Percentiles rank a stretch among this genome's conserved stretches.
phyloP scores from a whole-genome alignment of 1,140 invertebrate genomes.

The Zaprionus inermis region DNA sequence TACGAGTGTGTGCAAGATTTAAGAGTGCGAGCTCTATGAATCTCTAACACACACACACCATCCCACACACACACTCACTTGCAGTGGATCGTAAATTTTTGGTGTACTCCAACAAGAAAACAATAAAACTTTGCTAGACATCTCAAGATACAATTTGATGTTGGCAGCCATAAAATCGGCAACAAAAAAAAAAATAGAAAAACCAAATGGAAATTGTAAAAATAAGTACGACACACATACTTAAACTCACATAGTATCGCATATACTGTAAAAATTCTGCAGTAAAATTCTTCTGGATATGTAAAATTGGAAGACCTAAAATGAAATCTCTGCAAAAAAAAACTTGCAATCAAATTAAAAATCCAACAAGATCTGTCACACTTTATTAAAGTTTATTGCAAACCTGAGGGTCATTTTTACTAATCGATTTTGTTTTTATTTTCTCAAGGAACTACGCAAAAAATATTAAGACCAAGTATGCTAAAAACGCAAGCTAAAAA shows the following conservation, averaged over 20 bases:
- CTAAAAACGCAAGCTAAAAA: conserved; percentile 31
- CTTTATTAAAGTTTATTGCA: conserved; percentile 41
- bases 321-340: neutral
- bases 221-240: conserved; percentile 26
- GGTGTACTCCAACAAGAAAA: conserved; percentile 66
- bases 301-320: conserved; percentile 36
- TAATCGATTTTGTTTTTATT: neutral
- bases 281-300: neutral
- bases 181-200: conserved; percentile 36
- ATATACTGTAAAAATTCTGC: too few species aligned
- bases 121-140: conserved; percentile 67
- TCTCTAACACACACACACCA: conserved; percentile 25
- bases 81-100: conserved; percentile 67
- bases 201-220: conserved; percentile 46
- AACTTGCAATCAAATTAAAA: neutral
- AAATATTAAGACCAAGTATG: neutral
- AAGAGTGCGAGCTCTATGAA: conserved; percentile 66
- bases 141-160: conserved; percentile 67
- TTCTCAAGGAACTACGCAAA: neutral
- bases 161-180: conserved; percentile 58
- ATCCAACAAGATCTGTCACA: neutral
- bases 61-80: conserved; percentile 17
- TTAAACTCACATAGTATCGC: neutral
- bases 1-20: conserved; percentile 64
- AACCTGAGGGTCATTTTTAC: neutral